Evolutionary conservation across 2,797 vertebrate genomes (phyloP).

Genomic region (Crocidura indochinensis): DNA sequence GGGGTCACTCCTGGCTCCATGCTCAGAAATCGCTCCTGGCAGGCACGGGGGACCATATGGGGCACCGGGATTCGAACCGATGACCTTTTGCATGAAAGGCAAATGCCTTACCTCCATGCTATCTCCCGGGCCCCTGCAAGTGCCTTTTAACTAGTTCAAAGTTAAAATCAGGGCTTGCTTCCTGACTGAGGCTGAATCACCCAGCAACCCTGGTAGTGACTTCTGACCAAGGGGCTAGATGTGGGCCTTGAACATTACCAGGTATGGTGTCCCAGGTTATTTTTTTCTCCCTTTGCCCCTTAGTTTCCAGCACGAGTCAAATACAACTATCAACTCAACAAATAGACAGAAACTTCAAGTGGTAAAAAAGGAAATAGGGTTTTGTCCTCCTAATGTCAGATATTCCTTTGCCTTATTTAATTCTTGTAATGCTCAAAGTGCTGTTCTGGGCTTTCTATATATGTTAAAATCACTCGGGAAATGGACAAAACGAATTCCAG

Average conservation of each 20-base stretch:
- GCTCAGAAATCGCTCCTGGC: too few species aligned
- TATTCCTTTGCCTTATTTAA: conserved; percentile 43
- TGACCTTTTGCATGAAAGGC: too few species aligned
- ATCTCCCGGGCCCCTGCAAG: too few species aligned
- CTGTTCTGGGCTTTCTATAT: conserved; percentile 4
- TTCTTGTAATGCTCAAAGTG: not conserved
- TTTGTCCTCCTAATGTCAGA: conserved; percentile 6
- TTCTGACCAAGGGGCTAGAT: too few species aligned
- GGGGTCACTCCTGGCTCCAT: too few species aligned
- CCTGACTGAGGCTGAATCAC: too few species aligned
- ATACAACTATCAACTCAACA: conserved; percentile 26
- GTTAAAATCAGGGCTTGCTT: not conserved
- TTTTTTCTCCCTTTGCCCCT: conserved; percentile 29
- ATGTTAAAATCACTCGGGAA: not conserved
- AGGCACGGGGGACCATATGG: too few species aligned
- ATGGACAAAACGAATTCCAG: not conserved
- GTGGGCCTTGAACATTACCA: too few species aligned
- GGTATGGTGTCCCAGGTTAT: not conserved
- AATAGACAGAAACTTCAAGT: conserved; percentile 32
- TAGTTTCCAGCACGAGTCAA: conserved; percentile 55
- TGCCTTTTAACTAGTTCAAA: conserved; percentile 10
- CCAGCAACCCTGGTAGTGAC: too few species aligned
- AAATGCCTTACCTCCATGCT: too few species aligned
- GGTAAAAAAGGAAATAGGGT: conserved; percentile 11
- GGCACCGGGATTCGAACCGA: too few species aligned